These are phyloP conservation scores for Lytechinus variegatus DNA, from an alignment of 35 echinoderm and acorn worm species.

Conservation along the genomic window DNA sequence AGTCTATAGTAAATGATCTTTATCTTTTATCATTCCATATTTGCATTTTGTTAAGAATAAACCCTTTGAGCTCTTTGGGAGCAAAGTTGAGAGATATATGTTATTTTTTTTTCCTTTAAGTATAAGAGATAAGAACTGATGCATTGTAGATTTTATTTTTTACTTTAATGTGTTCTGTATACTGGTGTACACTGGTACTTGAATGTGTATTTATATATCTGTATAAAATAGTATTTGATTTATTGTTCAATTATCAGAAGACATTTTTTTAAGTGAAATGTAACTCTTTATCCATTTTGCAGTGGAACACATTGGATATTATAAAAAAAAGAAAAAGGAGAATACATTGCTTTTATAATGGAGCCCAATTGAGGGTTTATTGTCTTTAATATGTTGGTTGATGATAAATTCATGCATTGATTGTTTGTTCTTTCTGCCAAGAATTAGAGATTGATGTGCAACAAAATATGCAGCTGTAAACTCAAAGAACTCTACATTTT, in stretches of 20 bases:
- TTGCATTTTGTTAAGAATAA: not conserved
- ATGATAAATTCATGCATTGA: too few species aligned
- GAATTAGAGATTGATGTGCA: not conserved
- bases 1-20: not conserved
- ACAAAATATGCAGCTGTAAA: constrained; percentile 19
- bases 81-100: not conserved
- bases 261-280: not conserved
- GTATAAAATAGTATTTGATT: not conserved
- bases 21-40: not conserved
- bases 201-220: not conserved
- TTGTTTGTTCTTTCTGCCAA: not conserved
- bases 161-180: not conserved
- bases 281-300: not conserved
- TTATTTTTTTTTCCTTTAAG: not conserved
- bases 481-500: not conserved
- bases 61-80: not conserved
- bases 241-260: not conserved
- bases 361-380: not conserved
- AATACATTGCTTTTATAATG: not conserved
- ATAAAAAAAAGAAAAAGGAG: not conserved
- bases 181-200: not conserved
- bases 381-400: not conserved
- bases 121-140: not conserved
- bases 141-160: not conserved
- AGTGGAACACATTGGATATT: not conserved